Evolutionary conservation across 2,888 invertebrate genomes (phyloP).

Genomic region (Chirona hameri): DNA sequence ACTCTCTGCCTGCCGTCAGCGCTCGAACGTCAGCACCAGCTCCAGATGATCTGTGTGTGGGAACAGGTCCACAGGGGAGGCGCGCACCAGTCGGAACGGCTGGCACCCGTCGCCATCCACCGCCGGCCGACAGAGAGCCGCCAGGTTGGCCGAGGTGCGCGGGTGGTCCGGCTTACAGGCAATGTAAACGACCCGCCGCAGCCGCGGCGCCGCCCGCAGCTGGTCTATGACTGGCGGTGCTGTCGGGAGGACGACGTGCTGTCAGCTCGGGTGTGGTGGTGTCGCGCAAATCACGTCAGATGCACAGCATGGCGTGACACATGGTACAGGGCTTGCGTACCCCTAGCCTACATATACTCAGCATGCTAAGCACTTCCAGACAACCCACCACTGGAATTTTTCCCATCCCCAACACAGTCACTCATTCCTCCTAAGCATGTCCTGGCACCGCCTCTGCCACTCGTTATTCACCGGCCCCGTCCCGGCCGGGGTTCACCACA

Average conservation of each 20-base stretch:
- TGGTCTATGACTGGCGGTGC: neutral
- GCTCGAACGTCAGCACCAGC: constrained; percentile 75
- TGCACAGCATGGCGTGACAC: too few species aligned
- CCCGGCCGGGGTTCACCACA: constrained; percentile 55
- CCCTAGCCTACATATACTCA: too few species aligned
- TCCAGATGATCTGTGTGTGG: constrained; percentile 92
- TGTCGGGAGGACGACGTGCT: neutral
- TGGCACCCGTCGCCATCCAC: neutral
- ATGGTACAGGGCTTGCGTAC: too few species aligned
- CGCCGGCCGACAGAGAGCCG: neutral
- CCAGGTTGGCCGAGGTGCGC: constrained; percentile 9
- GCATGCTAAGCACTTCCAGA: too few species aligned
- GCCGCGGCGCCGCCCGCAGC: neutral
- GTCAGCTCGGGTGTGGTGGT: too few species aligned
- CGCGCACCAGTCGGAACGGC: constrained; percentile 4
- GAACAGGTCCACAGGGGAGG: constrained; percentile 84
- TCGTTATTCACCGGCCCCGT: constrained; percentile 49
- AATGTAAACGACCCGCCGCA: constrained; percentile 4
- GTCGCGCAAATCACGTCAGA: too few species aligned
- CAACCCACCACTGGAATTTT: too few species aligned
- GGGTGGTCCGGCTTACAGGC: constrained; percentile 8
- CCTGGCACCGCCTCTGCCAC: constrained; percentile 39
- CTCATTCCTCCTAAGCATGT: too few species aligned
- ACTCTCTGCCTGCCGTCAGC: constrained; percentile 44
- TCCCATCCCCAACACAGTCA: too few species aligned